Base-by-base conservation (phyloP, 2,797 vertebrate genomes). In the Platalea minor region DNA sequence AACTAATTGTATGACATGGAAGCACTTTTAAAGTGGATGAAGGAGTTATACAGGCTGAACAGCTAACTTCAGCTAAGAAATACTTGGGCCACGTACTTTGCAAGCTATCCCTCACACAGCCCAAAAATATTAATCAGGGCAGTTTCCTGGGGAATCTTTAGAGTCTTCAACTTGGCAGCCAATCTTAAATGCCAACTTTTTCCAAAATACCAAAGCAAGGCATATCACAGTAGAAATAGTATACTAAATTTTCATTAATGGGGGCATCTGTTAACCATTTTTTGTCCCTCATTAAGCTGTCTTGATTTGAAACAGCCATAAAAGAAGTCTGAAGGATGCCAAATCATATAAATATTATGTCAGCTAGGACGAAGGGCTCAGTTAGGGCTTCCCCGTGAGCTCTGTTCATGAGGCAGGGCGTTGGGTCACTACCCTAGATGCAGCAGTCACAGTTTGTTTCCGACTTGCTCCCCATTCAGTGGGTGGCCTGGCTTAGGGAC, bases 261-360 rank as follows among this genome's bases (percentile, higher is more conserved):
- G 89, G 64, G 35, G 21, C 72, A 68, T 85, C 64, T 68, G 10
- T 88, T 72, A 78, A 23, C 57, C 9, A 0, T 57, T 88, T 83
- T n/a, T 70, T 75, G 39, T 79, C 60, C 45, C 60, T 95, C 45
- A 65, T 94, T 95, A 95, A 89, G 37, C 54, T 94, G 64, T 72
- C 50, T 64, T 88, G 50, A 75, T 81, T 79, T 85, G 79, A 89
- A 89, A 60, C 68, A 92, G 68, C 46, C 57, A 31, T 77, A 87
- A 59, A 89, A 69, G 48, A 56, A 33, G 29, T n/a, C 43, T 74
- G 72, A 80, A 92, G 69, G 57, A 68, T 46, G 29, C 41, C 18
- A 88, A 83, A 29, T 68, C 14, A 17, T 79, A 43, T 41, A 72
- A 87, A 74, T 64, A 50, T 35, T 82, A 15, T 24, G 33, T 43